Base-by-base conservation (phyloP, 2,113 vertebrate genomes). In the Osmerus mordax region DNA sequence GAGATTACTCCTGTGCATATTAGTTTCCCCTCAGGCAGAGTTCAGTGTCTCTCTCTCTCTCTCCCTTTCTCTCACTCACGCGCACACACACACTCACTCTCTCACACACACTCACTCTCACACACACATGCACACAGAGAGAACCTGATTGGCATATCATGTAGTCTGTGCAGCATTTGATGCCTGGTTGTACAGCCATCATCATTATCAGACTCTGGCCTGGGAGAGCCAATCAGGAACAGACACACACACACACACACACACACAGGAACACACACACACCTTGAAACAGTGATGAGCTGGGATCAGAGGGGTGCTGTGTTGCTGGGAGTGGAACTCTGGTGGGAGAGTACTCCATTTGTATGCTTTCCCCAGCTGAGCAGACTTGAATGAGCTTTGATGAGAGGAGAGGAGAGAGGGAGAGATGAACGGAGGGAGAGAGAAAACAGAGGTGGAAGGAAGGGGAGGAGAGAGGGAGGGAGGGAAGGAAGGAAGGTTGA, bases 111-210 rank as follows among this genome's bases (percentile, higher is more conserved):
- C 36, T 6, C 36, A 6, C 36, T 8, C 36, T 41, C 8, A 11
- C 63, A 8, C 63, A 15, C 63, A 56, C 63, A 76, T 11, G 14
- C 51, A 53, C 54, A 60, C 62, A 73, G 12, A 47, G 41, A 47
- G 41, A 1, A 47, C 4, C 41, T 47, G 41, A 47, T 47, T 47
- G 41, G 41, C 41, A 2, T 9, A 47, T 47, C 41, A 47, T 47
- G 6, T 9, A 47, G 41, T 47, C 41, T 47, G 41, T 47, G 41
- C 41, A 47, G 41, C 41, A 47, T 47, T 47, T 47, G 41, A 47
- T 47, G 32, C 32, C 32, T 36, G 32, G 32, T 6, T 36, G 32
- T 7, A 47, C 7, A 47, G 41, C 9, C 41, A 47, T 47, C 41
- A 47, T 47, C 41, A 47, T 47, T 9, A 47, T 47, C 41, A 47